Percentiles rank a stretch among this genome's conserved stretches.
Conservation (phyloP, 1,140 invertebrate genomes). For the Ceratina calcarata region DNA sequence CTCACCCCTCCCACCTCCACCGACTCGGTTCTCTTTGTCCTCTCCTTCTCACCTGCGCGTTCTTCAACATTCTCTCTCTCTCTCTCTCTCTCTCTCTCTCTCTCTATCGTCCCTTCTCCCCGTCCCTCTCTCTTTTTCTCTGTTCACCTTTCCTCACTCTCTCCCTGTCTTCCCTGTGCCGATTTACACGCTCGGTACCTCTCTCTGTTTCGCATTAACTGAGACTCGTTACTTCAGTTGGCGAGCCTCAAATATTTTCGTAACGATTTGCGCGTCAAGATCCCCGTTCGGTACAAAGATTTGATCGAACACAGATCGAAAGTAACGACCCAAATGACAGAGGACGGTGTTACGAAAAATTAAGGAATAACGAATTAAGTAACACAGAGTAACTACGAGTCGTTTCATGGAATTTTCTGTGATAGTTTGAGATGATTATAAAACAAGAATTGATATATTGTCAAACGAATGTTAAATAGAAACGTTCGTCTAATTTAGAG, state of each 20-base stretch:
- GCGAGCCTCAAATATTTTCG: constrained; percentile 53
- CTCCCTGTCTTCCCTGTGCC: not conserved
- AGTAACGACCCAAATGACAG: not conserved
- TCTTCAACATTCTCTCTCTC: constrained; percentile 24
- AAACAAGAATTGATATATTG: too few relatives aligned
- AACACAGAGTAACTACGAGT: not conserved
- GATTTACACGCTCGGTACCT: not conserved
- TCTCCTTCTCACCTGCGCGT: constrained; percentile 42
- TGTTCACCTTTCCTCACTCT: constrained; percentile 9
- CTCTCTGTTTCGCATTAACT: constrained; percentile 24
- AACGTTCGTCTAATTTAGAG: too few relatives aligned
- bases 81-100: constrained; percentile 30
- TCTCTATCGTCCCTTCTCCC: too few relatives aligned
- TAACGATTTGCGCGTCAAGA: constrained; percentile 45
- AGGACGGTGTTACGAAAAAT: not conserved
- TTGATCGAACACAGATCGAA: constrained; percentile 27
- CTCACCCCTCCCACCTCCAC: constrained; percentile 11
- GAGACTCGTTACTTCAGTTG: constrained; percentile 45
- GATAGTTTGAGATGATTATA: constrained; percentile 3
- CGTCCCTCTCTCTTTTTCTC: constrained; percentile 13
- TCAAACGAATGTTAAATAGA: too few relatives aligned
- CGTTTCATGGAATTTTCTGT: too few relatives aligned
- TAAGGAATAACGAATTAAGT: not conserved
- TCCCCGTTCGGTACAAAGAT: constrained; percentile 8
- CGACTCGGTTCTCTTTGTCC: constrained; percentile 15